Evolutionary conservation across 2,888 invertebrate genomes (phyloP).

Genomic region (Lingula anatina): DNA sequence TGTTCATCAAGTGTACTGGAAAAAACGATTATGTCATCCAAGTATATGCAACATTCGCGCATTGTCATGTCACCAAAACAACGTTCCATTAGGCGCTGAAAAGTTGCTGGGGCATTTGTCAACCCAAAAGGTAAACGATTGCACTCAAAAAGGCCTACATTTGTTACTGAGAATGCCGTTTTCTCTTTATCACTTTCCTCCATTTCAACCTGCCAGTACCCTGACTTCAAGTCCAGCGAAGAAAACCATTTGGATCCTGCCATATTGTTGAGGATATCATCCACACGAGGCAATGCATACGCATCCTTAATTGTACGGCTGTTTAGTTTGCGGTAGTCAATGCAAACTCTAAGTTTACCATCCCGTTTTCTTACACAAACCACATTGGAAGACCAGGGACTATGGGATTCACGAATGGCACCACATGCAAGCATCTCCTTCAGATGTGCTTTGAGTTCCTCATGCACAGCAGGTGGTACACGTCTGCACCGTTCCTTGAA

Average conservation of each 20-base stretch:
- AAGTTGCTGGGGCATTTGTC: conserved; percentile 17
- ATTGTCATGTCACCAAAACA: conserved; percentile 2
- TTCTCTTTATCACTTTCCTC: conserved; percentile 12
- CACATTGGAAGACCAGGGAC: conserved; percentile 9
- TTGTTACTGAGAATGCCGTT: conserved; percentile 18
- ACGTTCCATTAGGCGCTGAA: conserved; percentile 14
- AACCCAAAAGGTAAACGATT: conserved; percentile 23
- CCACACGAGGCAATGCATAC: conserved; percentile 9
- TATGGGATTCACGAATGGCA: conserved; percentile 5
- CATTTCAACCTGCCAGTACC: conserved; percentile 22
- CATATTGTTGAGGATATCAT: conserved; percentile 5
- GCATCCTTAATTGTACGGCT: conserved; percentile 9
- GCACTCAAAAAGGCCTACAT: conserved; percentile 16
- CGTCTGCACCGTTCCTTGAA: conserved; percentile 7
- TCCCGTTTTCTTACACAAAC: conserved; percentile 14
- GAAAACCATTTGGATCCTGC: conserved; percentile 5
- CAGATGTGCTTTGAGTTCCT: conserved; percentile 10
- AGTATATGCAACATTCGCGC: conserved; percentile 1
- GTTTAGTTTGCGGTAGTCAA: conserved; percentile 11
- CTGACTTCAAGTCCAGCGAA: conserved; percentile 16
- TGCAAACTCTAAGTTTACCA: conserved; percentile 10
- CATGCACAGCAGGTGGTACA: conserved; percentile 8
- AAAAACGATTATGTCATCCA: conserved; percentile 5
- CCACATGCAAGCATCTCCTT: conserved; percentile 9
- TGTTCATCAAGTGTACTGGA: not conserved